Base-by-base conservation (phyloP, 2,888 invertebrate species). In the Drosophila kuntzei region DNA sequence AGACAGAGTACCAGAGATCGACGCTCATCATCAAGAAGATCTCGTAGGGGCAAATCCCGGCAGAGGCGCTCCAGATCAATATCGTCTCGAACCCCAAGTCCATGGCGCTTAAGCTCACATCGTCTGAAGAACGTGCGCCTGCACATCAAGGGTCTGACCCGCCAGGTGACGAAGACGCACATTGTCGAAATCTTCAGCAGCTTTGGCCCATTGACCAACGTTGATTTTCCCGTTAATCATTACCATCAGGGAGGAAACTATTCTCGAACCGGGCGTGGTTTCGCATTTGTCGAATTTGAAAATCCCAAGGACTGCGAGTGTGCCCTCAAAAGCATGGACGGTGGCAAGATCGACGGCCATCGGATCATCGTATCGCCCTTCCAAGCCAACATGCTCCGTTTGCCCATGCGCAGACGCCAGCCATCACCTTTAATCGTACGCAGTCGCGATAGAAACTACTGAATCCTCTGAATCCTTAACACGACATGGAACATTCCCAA, bases 221-320 rank as follows among this genome's bases (percentile, higher is more conserved):
- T 87, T 0, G 85, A 82, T 25, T 82, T 84, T 6, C 87, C 82
- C 2, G 47, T 49, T 2, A 65, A 76, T 9, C 59, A 65, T 5
- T 68, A 8, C 18, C 53, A 47, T 16, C 55, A 54, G 0, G 25
- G 37, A 0, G 20, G 32, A 2, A 16, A 25, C 12, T 18, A 22
- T 1, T 3, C 14, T 0, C 43, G 50, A 0, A 3, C 7, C 3
- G 82, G 85, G 0, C 85, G 87, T 3, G 87, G 82, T 3, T 82
- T 60, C 4, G 87, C 85, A 9, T 82, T 84, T 12, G 67, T 87
- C 6, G 66, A 82, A 51, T 82, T 39, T 5, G 25, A 12, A 0
- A 62, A 60, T 22, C 57, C 87, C 4, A 16, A 61, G 25, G 82
- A 82, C 39, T 87, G 82, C 14, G 32, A 46, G 27, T 2, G 5